Percentiles rank a stretch among this genome's conserved stretches.
phyloP scores from a whole-genome alignment of 2,113 vertebrate species.

The Tragelaphus imberbis region DNA sequence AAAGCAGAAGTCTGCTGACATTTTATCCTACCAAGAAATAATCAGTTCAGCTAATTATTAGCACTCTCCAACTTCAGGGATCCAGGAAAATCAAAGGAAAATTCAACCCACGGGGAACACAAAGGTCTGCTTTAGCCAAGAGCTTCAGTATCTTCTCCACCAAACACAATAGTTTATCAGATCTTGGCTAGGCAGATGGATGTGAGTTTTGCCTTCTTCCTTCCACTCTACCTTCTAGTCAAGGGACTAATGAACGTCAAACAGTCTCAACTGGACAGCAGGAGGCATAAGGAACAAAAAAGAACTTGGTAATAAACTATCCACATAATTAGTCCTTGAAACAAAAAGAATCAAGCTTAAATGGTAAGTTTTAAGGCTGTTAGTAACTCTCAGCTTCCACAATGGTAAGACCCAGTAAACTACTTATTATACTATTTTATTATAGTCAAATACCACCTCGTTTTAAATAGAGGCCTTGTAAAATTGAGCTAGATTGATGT shows the following conservation, averaged over 20 bases:
- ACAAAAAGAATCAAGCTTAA: constrained; percentile 22
- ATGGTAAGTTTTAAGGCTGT: constrained; percentile 27
- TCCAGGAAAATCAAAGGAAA: background rate
- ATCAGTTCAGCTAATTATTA: background rate
- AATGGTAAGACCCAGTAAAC: constrained; percentile 25
- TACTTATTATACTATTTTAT: constrained; percentile 39
- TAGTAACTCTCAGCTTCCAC: background rate
- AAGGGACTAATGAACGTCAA: constrained; percentile 9
- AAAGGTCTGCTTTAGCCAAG: background rate
- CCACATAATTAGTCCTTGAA: constrained; percentile 1
- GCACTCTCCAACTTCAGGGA: background rate
- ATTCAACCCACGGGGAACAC: background rate
- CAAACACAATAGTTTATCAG: background rate
- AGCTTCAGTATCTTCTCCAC: background rate
- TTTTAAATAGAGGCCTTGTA: constrained; percentile 20
- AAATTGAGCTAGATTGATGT: constrained; percentile 27
- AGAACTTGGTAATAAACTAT: constrained; percentile 15
- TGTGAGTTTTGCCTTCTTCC: background rate
- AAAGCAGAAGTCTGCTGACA: background rate
- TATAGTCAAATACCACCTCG: constrained; percentile 12
- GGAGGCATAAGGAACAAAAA: constrained; percentile 34
- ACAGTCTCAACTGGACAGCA: background rate
- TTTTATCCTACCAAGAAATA: background rate
- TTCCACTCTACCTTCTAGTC: background rate
- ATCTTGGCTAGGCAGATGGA: background rate